Evolutionary conservation across 2,888 invertebrate species (phyloP).

Genomic region (Campoletis raptor): DNA sequence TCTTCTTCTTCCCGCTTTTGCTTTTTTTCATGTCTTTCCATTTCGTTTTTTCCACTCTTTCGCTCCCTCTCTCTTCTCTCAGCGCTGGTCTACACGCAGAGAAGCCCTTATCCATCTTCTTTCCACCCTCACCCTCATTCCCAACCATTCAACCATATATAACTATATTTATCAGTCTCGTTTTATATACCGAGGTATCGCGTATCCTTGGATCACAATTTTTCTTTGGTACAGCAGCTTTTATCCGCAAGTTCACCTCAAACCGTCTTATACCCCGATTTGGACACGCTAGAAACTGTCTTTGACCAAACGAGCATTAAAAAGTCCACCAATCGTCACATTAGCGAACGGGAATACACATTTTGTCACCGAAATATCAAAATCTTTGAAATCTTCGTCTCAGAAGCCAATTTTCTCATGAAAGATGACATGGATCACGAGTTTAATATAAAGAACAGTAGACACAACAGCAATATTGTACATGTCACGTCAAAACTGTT

Average conservation of each 20-base stretch:
- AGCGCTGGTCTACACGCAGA: constrained; percentile 41
- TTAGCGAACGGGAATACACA: background rate
- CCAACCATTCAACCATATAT: background rate
- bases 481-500: background rate
- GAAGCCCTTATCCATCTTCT: constrained; percentile 57
- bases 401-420: background rate
- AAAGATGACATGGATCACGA: background rate
- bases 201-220: constrained; percentile 8
- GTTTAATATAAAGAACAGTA: background rate
- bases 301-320: background rate
- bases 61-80: constrained; percentile 37
- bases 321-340: background rate
- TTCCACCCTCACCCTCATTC: constrained; percentile 41
- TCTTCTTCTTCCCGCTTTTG: constrained; percentile 1
- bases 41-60: constrained; percentile 34
- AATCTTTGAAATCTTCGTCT: background rate
- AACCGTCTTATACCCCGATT: constrained; percentile 1
- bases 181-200: background rate
- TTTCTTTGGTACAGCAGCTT: constrained; percentile 14
- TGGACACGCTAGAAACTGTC: background rate
- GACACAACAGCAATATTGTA: background rate
- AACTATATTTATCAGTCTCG: background rate
- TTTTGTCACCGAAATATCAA: background rate
- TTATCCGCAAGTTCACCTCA: background rate
- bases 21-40: constrained; percentile 22